Base-by-base conservation (phyloP, 2,797 vertebrate species). In the Gastrophryne carolinensis region DNA sequence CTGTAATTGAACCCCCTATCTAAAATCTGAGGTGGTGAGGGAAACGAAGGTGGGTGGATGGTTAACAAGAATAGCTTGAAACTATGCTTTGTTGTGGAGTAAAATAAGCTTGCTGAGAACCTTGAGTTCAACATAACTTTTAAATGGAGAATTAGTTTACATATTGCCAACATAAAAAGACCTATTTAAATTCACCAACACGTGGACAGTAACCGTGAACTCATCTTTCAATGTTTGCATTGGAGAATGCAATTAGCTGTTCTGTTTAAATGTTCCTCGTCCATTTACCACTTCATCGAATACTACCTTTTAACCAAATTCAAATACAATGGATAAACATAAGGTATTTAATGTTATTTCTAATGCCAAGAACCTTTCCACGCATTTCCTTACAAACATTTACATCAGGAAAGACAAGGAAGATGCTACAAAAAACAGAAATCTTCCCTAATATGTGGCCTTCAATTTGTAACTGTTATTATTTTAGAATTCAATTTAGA, bases 101-200 rank as follows among this genome's bases (percentile, higher is more conserved):
- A 88, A 89, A 90, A 83, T 87, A 88, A 89, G 79, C 84, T 86
- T 76, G 82, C 82, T 84, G 82, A 86, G 84, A 89, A 86, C 79
- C 54, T 86, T 84, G 76, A 75, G 84, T 83, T 81, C 79, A 72
- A 73, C 34, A 56, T 72, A 84, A 87, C 75, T 80, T 76, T 80
- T 86, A 81, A 77, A 71, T 32, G 68, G 35, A 84, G 67, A 79
- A 81, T 80, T 86, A 75, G 75, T 86, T 88, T 85, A 86, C 73
- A 10, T 83, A 82, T 66, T 64, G 82, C 49, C n/a, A 3, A 1
- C 0, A 49, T 72, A 71, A 73, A 77, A 80, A 73, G 60, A n/a
- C 27, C 79, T 68, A 81, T 86, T 84, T 80, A 86, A 87, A 85
- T 71, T 67, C 30, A 68, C 78, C 79, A 83, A 66, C 66, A 82